These are phyloP conservation scores for Bombylius major DNA, from an alignment of 2,888 invertebrate species.

Conservation along the genomic window DNA sequence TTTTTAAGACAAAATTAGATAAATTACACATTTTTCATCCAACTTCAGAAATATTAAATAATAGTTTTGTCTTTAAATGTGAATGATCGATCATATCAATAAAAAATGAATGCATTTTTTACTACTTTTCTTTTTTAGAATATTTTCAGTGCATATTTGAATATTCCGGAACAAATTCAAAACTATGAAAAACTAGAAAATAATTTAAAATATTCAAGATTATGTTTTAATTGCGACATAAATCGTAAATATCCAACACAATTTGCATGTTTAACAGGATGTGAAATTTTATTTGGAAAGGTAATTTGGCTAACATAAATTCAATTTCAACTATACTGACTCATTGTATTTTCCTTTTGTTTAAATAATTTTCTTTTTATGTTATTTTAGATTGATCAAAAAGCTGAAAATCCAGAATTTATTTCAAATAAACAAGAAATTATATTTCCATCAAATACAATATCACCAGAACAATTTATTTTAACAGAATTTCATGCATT, in stretches of 20 bases:
- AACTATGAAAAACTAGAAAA: constrained; percentile 62
- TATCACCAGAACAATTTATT: constrained; percentile 57
- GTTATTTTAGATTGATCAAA: constrained; percentile 13
- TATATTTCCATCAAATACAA: constrained; percentile 8
- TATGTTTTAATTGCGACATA: constrained; percentile 63
- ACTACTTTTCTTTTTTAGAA: constrained; percentile 43
- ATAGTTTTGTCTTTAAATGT: too few relatives aligned
- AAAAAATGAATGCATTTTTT: too few relatives aligned
- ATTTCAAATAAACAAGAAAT: constrained; percentile 13
- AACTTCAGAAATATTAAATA: too few relatives aligned
- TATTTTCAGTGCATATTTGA: constrained; percentile 65
- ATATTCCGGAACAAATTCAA: constrained; percentile 47
- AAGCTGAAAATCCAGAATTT: constrained; percentile 15
- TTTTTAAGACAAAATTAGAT: too few relatives aligned
- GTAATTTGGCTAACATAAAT: constrained; percentile 37
- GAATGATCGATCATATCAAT: too few relatives aligned
- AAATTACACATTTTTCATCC: too few relatives aligned
- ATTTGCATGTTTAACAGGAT: constrained; percentile 80
- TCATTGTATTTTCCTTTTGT: too few relatives aligned
- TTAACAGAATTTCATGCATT: constrained; percentile 85
- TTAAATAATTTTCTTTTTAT: neutral
- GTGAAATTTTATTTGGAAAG: constrained; percentile 68
- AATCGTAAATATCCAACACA: constrained; percentile 54
- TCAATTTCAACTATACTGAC: too few relatives aligned
- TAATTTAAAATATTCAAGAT: constrained; percentile 58